These are phyloP conservation scores for Cantharis lateralis DNA, from an alignment of 2,888 invertebrate genomes.

Conservation along the genomic window DNA sequence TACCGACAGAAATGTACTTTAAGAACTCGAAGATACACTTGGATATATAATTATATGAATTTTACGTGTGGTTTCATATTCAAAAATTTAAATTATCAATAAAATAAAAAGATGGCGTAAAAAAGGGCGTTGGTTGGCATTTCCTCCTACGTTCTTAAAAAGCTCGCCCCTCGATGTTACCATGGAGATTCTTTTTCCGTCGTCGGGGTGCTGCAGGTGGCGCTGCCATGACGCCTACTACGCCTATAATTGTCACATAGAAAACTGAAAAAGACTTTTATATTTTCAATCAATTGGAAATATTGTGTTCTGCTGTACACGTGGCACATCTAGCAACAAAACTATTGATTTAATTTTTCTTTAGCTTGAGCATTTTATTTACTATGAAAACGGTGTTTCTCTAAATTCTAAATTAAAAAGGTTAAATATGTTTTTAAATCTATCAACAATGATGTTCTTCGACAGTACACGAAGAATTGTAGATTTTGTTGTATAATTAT, in stretches of 20 bases:
- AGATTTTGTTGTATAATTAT: no score
- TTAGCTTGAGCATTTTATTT: not conserved
- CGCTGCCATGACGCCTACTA: conserved; percentile 39
- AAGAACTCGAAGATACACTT: not conserved
- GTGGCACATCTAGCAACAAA: not conserved
- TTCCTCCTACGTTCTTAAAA: conserved; percentile 50
- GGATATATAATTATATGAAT: conserved; percentile 14
- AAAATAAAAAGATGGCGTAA: conserved; percentile 51
- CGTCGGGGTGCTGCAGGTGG: conserved; percentile 47
- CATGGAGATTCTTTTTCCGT: conserved; percentile 50
- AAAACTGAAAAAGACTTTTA: conserved; percentile 21
- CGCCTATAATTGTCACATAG: conserved; percentile 32
- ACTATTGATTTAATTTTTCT: not conserved
- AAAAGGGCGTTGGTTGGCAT: conserved; percentile 49
- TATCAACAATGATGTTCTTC: no score
- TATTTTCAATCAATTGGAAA: conserved; percentile 23
- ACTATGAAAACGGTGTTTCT: not conserved
- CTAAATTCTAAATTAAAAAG: not conserved
- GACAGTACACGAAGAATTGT: no score
- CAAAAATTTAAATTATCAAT: conserved; percentile 26
- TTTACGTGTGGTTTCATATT: conserved; percentile 24
- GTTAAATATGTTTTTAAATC: not conserved
- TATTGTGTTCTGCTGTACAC: not conserved
- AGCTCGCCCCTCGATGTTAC: conserved; percentile 47
- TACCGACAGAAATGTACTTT: not conserved